phyloP scores from a whole-genome alignment of 2,888 invertebrate species.

The Elmis aenea region DNA sequence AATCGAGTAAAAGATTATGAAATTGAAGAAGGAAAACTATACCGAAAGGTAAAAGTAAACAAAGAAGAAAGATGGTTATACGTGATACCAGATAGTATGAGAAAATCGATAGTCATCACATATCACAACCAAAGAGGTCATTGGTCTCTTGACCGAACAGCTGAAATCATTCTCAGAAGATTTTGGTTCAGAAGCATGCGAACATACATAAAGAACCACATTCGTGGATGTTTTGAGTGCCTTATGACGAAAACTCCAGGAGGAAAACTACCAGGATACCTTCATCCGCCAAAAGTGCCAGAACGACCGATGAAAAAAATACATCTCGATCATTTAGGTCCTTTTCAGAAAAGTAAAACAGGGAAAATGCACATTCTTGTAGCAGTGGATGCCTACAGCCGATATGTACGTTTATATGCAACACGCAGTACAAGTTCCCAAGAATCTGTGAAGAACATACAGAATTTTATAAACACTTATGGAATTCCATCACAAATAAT shows the following conservation, averaged over 20 bases:
- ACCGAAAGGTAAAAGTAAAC: not conserved
- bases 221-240: constrained; percentile 25
- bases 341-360: constrained; percentile 15
- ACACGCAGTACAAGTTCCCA: constrained; percentile 9
- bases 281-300: constrained; percentile 18
- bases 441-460: constrained; percentile 11
- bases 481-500: constrained; percentile 23
- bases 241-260: constrained; percentile 17
- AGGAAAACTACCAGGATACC: constrained; percentile 17
- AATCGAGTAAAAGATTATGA: constrained; percentile 3
- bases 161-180: not conserved
- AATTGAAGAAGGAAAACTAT: not conserved
- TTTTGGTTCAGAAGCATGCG: constrained; percentile 7
- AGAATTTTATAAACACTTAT: constrained; percentile 18
- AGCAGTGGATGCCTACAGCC: constrained; percentile 20
- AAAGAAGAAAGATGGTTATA: constrained; percentile 3
- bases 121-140: constrained; percentile 6
- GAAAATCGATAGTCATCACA: constrained; percentile 6
- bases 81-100: constrained; percentile 5
- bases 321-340: constrained; percentile 24
- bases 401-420: constrained; percentile 16
- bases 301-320: constrained; percentile 17
- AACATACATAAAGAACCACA: constrained; percentile 2
- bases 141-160: constrained; percentile 3
- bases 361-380: constrained; percentile 18